These are phyloP conservation scores for Lymantria monacha DNA, from an alignment of 2,888 invertebrate genomes.

Conservation along the genomic window DNA sequence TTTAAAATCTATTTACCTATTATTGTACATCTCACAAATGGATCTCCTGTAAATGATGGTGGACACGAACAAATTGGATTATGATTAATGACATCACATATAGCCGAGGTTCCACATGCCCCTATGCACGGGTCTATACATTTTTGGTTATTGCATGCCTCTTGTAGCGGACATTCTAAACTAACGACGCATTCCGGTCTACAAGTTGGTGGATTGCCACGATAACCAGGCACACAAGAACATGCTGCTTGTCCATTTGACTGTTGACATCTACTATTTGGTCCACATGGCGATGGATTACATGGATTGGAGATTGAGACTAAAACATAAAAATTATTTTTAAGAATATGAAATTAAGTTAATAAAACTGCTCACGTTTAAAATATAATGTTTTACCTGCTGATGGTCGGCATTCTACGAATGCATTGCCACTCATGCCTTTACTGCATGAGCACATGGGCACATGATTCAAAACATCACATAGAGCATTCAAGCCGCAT, in stretches of 20 bases:
- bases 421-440: conserved; percentile 86
- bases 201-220: conserved; percentile 89
- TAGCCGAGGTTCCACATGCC: conserved; percentile 88
- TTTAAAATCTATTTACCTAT: conserved; percentile 46
- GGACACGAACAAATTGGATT: conserved; percentile 89
- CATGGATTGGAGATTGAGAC: conserved; percentile 83
- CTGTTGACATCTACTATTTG: conserved; percentile 88
- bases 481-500: conserved; percentile 87
- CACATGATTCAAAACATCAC: conserved; percentile 87
- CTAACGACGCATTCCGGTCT: conserved; percentile 89
- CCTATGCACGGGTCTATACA: conserved; percentile 90
- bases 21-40: conserved; percentile 86
- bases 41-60: conserved; percentile 88
- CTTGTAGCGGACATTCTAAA: conserved; percentile 86
- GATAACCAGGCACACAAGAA: conserved; percentile 87
- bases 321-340: conserved; percentile 37
- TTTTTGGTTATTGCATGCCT: conserved; percentile 88
- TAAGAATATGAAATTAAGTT: neutral
- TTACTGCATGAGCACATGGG: conserved; percentile 87
- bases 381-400: conserved; percentile 61
- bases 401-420: conserved; percentile 80
- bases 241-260: conserved; percentile 87
- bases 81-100: conserved; percentile 89
- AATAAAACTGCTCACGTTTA: neutral
- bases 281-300: conserved; percentile 90